phyloP scores from a whole-genome alignment of 2,113 vertebrate genomes.

The Orthochromis indermauri region DNA sequence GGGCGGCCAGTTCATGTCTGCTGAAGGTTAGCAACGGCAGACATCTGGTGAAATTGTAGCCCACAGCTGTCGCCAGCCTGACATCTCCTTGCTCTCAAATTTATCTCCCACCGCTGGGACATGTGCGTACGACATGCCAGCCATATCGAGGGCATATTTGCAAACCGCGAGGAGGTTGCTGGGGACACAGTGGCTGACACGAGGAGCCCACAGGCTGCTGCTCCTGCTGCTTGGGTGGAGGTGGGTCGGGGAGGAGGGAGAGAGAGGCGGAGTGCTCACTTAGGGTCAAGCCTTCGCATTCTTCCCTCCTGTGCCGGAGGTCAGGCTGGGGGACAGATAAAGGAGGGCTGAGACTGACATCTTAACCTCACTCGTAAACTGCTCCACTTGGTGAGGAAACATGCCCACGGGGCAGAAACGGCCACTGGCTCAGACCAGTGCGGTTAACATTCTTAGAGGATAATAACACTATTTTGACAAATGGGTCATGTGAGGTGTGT shows the following conservation, averaged over 20 bases:
- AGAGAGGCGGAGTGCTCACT: not conserved
- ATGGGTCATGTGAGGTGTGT: slow-evolving; percentile 19
- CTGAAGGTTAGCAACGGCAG: slow-evolving; percentile 76
- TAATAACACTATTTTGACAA: slow-evolving; percentile 57
- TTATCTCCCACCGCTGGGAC: slow-evolving; percentile 78
- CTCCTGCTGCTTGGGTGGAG: not conserved
- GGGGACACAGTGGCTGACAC: slow-evolving; percentile 67
- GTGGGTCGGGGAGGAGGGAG: not conserved
- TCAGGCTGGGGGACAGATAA: slow-evolving; percentile 56
- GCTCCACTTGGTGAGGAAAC: slow-evolving; percentile 52
- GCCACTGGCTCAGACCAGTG: slow-evolving; percentile 26
- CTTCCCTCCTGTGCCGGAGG: slow-evolving; percentile 45
- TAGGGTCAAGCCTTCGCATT: slow-evolving; percentile 36
- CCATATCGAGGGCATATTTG: slow-evolving; percentile 76
- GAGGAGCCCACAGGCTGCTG: slow-evolving; percentile 29
- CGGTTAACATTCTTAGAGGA: slow-evolving; percentile 56
- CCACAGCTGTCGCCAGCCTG: slow-evolving; percentile 84
- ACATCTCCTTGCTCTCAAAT: slow-evolving; percentile 84
- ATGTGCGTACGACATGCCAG: slow-evolving; percentile 80
- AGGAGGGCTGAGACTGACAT: slow-evolving; percentile 54
- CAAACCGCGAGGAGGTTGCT: slow-evolving; percentile 67
- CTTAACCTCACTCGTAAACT: slow-evolving; percentile 66
- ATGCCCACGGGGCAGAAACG: slow-evolving; percentile 41
- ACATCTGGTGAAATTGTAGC: slow-evolving; percentile 90
- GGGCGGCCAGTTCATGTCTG: slow-evolving; percentile 52